Percentiles rank a stretch among this genome's conserved stretches.
phyloP scores from a whole-genome alignment of 92 coral and sea anemone species.

The Porites cylindrica region DNA sequence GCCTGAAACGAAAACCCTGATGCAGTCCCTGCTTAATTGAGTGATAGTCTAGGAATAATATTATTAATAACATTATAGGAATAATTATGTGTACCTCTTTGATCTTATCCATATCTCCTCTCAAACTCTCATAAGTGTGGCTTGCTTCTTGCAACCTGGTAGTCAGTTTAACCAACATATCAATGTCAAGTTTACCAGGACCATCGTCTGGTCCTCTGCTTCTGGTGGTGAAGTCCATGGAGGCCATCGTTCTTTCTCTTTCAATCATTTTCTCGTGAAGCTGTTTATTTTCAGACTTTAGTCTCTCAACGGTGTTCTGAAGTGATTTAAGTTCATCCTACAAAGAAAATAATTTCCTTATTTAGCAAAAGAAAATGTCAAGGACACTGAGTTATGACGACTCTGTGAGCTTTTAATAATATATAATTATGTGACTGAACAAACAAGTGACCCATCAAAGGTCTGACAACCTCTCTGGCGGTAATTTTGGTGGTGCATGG shows the following conservation, averaged over 20 bases:
- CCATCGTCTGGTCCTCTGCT: constrained; percentile 62
- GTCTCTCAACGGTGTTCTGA: constrained; percentile 84
- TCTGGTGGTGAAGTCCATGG: constrained; percentile 73
- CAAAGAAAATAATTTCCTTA: neutral
- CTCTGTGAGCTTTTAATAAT: too few relatives aligned
- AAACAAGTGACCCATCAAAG: too few relatives aligned
- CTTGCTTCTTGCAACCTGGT: constrained; percentile 96
- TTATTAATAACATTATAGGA: too few relatives aligned
- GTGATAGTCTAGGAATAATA: too few relatives aligned
- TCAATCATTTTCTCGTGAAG: constrained; percentile 86
- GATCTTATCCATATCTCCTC: constrained; percentile 85
- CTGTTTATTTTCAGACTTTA: constrained; percentile 84
- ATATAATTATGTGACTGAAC: too few relatives aligned
- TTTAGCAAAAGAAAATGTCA: neutral
- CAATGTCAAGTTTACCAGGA: constrained; percentile 73
- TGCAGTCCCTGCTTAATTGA: too few relatives aligned
- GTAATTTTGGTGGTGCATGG: too few relatives aligned
- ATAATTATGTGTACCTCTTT: constrained; percentile 68
- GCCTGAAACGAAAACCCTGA: too few relatives aligned
- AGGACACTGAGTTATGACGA: too few relatives aligned
- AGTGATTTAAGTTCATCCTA: constrained; percentile 80
- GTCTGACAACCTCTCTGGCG: too few relatives aligned
- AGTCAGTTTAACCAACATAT: constrained; percentile 88
- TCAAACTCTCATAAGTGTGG: constrained; percentile 86
- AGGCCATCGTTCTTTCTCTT: constrained; percentile 85